Base-by-base conservation (phyloP, 2,888 invertebrate genomes). In the Biston betularia region DNA sequence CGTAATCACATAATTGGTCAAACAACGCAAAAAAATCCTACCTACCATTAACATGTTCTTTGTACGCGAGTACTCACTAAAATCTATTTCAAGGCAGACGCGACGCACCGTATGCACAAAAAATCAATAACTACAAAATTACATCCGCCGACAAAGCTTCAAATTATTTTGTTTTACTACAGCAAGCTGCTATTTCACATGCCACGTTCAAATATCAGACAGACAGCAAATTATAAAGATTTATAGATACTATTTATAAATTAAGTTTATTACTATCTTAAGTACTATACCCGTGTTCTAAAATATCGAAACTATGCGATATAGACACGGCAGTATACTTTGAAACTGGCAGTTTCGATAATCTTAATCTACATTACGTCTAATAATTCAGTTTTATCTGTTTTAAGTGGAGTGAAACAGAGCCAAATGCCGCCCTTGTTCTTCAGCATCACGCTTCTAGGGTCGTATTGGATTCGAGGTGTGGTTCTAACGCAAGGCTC, bases 391-490 rank as follows among this genome's bases (percentile, higher is more conserved):
- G 34, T 35, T 66, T 66, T 57, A 57, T 65, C 69, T 48, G 64
- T 44, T 69, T 79, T 70, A 38, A 77, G 71, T 48, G 77, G 76
- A 67, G 75, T 81, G 76, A 93, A 91, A 70, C 82, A 83, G 46
- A 93, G 83, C 87, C 88, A 92, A 71, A 93, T 93, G 61, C 93
- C 88, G 52, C 93, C 93, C 78, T 89, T 90, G 75, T 93, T 93
- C 78, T 93, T 93, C 12, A 93, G 83, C 89, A 93, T 89, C 33
- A 93, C 90, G 68, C 93, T 93, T 59, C 93, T 80, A 1, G 93
- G 83, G 63, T 93, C 93, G 74, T 92, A 93, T 38, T 88, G 78
- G 65, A 93, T 91, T 6, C 68, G 75, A 1, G 90, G 74, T 8
- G 92, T 89, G 10, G 93, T 93, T 42, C 78, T 83, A 1, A 84